phyloP scores from a whole-genome alignment of 2,113 vertebrate species.

The Ariopsis seemanni region DNA sequence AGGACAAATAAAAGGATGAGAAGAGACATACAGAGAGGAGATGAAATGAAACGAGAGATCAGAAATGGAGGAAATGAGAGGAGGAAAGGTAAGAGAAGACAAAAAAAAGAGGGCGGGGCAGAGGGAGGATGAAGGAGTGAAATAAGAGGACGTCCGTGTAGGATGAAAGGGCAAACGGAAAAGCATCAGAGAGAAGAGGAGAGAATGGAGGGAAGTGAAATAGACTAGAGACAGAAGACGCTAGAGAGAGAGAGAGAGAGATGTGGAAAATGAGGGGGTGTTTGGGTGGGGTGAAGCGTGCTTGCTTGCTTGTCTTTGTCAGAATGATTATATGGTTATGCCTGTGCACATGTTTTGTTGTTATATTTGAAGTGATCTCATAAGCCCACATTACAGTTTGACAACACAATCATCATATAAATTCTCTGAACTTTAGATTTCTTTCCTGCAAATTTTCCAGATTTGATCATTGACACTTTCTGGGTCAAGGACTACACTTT shows the following conservation, averaged over 20 bases:
- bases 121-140: not conserved
- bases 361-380: conserved; percentile 13
- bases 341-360: conserved; percentile 24
- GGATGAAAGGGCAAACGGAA: not conserved
- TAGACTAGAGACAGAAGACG: conserved; percentile 52
- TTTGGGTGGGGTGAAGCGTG: not conserved
- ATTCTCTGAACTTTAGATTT: not conserved
- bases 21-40: no score
- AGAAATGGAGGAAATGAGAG: not conserved
- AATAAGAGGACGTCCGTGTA: not conserved
- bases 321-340: conserved; percentile 35
- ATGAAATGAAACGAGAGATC: not conserved
- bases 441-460: not conserved
- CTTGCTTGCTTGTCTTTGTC: conserved; percentile 13
- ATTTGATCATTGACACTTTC: not conserved
- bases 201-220: conserved; percentile 48
- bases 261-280: conserved; percentile 36
- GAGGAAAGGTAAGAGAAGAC: not conserved
- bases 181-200: not conserved
- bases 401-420: conserved; percentile 16
- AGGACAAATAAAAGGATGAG: not conserved
- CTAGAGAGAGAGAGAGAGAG: conserved; percentile 2
- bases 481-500: not conserved
- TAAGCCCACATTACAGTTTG: conserved; percentile 27
- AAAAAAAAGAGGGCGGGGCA: not conserved